phyloP scores from a whole-genome alignment of 2,888 invertebrate genomes.

The Morpho deidamia region DNA sequence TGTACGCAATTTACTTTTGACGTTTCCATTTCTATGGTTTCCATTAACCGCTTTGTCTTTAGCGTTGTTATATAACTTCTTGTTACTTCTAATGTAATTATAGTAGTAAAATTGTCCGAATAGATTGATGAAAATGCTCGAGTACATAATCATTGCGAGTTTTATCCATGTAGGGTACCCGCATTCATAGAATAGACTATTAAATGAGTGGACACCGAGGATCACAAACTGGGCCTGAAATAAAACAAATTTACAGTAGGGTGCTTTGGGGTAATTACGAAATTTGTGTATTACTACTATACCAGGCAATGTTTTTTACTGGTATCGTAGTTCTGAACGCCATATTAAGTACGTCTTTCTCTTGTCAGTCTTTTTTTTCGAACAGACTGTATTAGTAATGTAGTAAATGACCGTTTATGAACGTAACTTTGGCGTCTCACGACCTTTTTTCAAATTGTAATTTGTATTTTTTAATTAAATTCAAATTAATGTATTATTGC shows the following conservation, averaged over 20 bases:
- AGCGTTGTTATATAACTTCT: conserved; percentile 12
- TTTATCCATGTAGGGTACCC: conserved; percentile 81
- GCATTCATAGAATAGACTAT: conserved; percentile 79
- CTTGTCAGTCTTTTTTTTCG: too few species aligned
- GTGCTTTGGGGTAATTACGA: too few species aligned
- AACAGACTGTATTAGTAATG: too few species aligned
- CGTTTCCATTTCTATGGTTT: background rate
- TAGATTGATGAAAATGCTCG: conserved; percentile 82
- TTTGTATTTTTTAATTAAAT: too few species aligned
- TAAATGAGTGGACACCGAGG: conserved; percentile 80
- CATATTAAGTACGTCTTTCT: too few species aligned
- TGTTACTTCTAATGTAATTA: conserved; percentile 61
- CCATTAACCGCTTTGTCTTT: background rate
- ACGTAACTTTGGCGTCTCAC: too few species aligned
- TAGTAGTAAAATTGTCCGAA: conserved; percentile 84
- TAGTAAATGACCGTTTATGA: too few species aligned
- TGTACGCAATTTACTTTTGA: background rate
- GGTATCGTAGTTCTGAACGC: too few species aligned
- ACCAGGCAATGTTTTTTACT: too few species aligned
- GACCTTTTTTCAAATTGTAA: too few species aligned
- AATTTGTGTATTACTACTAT: too few species aligned
- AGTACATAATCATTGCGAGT: conserved; percentile 78
- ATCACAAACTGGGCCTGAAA: conserved; percentile 83
- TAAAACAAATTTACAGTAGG: conserved; percentile 24
- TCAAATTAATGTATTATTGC: too few species aligned